A percentile compares a stretch with the other conserved stretches of the same genome.
Conservation (phyloP, 1,140 invertebrate genomes). For the Drosophila sp. region DNA sequence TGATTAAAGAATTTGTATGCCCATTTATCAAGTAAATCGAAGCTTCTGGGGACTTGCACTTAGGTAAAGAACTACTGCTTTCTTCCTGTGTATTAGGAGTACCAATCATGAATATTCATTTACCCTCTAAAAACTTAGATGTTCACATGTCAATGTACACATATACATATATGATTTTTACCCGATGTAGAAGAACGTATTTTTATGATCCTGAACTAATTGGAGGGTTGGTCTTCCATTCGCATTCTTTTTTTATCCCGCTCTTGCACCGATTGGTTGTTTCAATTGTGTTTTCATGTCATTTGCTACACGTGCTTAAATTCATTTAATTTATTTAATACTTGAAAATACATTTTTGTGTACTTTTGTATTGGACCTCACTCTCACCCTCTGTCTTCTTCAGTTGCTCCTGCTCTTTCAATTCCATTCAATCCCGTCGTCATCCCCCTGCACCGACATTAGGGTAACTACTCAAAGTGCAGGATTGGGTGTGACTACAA, state of each 20-base stretch:
- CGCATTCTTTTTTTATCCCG: constrained; percentile 1
- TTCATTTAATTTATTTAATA: constrained; percentile 83
- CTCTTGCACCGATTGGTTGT: not conserved
- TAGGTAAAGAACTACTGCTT: no score
- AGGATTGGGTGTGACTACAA: constrained; percentile 66
- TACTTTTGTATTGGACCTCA: constrained; percentile 63
- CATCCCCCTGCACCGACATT: constrained; percentile 41
- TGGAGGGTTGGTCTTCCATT: constrained; percentile 71
- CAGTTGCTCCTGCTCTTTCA: constrained; percentile 1
- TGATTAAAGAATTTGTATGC: no score
- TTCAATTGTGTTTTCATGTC: constrained; percentile 65
- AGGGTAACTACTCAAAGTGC: constrained; percentile 10
- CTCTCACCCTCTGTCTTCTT: not conserved
- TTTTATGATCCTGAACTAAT: constrained; percentile 78
- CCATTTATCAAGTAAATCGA: no score
- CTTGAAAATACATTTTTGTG: constrained; percentile 79
- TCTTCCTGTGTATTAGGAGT: not conserved
- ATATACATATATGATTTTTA: not conserved
- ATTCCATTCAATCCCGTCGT: constrained; percentile 4
- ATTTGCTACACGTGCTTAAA: constrained; percentile 80
- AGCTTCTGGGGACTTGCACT: no score
- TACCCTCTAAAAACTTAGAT: not conserved
- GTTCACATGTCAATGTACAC: not conserved
- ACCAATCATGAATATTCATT: constrained; percentile 7
- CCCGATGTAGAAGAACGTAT: constrained; percentile 17